A percentile compares a stretch with the other conserved stretches of the same genome.
Evolutionary conservation across 1,140 invertebrate genomes (phyloP).

Genomic region (Chironomus tepperi): DNA sequence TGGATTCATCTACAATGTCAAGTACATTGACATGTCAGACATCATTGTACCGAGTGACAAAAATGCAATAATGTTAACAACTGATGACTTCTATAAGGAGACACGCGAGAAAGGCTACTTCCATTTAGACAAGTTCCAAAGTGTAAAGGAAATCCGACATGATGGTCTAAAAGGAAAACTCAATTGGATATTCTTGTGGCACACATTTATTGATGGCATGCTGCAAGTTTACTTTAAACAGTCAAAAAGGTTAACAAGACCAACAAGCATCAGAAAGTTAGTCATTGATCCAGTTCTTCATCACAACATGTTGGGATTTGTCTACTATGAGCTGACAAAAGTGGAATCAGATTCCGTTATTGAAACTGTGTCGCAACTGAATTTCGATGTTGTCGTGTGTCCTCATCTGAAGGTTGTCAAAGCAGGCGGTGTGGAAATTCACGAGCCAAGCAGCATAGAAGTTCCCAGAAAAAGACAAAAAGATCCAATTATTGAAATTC

Average conservation of each 20-base stretch:
- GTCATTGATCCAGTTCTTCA: slow-evolving; percentile 47
- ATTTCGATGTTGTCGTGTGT: slow-evolving; percentile 30
- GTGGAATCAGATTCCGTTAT: slow-evolving; percentile 31
- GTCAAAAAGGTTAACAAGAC: slow-evolving; percentile 65
- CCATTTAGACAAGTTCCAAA: slow-evolving; percentile 47
- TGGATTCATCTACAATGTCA: slow-evolving; percentile 52
- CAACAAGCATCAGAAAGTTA: slow-evolving; percentile 72
- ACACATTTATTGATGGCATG: slow-evolving; percentile 90
- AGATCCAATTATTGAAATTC: slow-evolving; percentile 61
- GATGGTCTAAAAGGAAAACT: slow-evolving; percentile 46
- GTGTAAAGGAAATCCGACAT: slow-evolving; percentile 34
- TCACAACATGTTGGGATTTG: slow-evolving; percentile 47
- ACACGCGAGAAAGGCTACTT: slow-evolving; percentile 83
- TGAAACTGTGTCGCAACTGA: slow-evolving; percentile 32
- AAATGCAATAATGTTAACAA: slow-evolving; percentile 41
- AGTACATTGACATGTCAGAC: slow-evolving; percentile 41
- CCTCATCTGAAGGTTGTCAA: slow-evolving; percentile 37
- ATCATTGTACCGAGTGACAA: slow-evolving; percentile 39
- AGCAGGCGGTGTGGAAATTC: slow-evolving; percentile 74
- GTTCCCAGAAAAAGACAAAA: slow-evolving; percentile 58
- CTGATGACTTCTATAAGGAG: slow-evolving; percentile 86
- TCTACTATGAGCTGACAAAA: slow-evolving; percentile 42
- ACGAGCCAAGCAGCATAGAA: slow-evolving; percentile 67
- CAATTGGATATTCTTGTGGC: slow-evolving; percentile 70
- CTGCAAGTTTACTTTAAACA: slow-evolving; percentile 78